phyloP scores from a whole-genome alignment of 2,113 vertebrate species.

The Meles meles region DNA sequence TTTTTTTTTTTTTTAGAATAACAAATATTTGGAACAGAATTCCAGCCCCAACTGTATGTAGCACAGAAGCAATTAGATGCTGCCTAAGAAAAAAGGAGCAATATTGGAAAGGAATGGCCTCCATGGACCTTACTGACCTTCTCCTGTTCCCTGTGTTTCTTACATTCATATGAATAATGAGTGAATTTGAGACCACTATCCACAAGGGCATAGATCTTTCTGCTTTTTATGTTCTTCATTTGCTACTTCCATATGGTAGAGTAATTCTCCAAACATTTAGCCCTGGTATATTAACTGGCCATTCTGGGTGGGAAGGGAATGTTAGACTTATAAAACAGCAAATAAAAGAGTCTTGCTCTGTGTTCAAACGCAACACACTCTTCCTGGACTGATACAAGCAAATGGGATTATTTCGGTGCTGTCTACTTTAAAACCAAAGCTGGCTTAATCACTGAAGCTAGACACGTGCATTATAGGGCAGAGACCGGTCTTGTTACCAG shows the following conservation, averaged over 20 bases:
- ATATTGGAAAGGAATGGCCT: slow-evolving; percentile 6
- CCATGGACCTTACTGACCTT: neutral
- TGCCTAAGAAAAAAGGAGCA: neutral
- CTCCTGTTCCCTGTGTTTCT: neutral
- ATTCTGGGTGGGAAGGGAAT: slow-evolving; percentile 38
- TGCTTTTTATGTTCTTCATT: slow-evolving; percentile 41
- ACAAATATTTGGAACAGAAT: slow-evolving; percentile 42
- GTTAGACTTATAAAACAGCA: neutral
- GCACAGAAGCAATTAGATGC: slow-evolving; percentile 42
- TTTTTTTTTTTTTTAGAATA: neutral
- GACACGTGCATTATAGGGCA: neutral
- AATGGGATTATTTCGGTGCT: neutral
- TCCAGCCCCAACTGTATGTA: slow-evolving; percentile 16
- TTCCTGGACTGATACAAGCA: neutral
- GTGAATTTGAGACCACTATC: neutral
- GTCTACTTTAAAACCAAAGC: neutral
- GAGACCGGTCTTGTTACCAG: neutral
- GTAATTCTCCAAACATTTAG: slow-evolving; percentile 35
- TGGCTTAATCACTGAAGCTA: neutral
- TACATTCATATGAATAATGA: neutral
- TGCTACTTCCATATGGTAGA: slow-evolving; percentile 35
- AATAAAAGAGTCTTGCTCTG: neutral
- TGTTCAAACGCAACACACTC: neutral
- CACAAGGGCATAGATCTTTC: accelerated
- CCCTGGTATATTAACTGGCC: neutral